Evolutionary conservation across 2,888 invertebrate species (phyloP), one percentile per base, ranked within the genome.

Genomic region (Trypoxylon attenuatum): DNA sequence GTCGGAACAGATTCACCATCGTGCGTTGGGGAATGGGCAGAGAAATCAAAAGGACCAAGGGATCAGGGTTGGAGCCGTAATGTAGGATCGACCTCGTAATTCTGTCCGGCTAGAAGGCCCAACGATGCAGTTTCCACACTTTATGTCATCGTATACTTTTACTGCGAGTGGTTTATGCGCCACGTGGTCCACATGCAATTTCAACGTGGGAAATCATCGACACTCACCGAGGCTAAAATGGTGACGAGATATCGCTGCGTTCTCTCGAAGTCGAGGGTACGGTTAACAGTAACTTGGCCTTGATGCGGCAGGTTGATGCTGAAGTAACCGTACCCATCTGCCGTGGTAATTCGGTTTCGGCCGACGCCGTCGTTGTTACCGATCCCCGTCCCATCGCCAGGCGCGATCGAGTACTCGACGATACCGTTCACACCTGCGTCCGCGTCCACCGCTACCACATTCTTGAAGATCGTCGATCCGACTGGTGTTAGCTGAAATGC

Each of bases 351-450:
- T 52, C 90, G 83, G 69, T 89, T 87, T 57, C 88, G 86, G 25
- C 89, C 89, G 0, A 89, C 89, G 1, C 91, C 91, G 78, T 90
- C 90, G 70, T 92, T 91, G 15, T 88, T 88, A 25, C 88, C 88
- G 74, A 90, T 88, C 62, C 89, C 88, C 10, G 87, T 88, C 10
- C 87, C 88, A 64, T 90, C 89, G 63, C 94, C 92, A 76, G 93
- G 92, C 63, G 94, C 90, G 69, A 96, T 92, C 73, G 93, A 94
- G 87, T 96, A 96, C 84, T 96, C 96, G 1, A 96, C 92, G 42
- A 96, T 90, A 42, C 95, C 96, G 84, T 96, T 96, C 69, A 95
- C 94, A 42, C 96, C 96, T 0, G 95, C 93, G 85, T 96, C 96
- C 55, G 92, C 92, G 84, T 96, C 96, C 56, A 90, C 89, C 0